Base-by-base conservation (phyloP, 2,113 vertebrate species). In the Gambusia holbrooki region DNA sequence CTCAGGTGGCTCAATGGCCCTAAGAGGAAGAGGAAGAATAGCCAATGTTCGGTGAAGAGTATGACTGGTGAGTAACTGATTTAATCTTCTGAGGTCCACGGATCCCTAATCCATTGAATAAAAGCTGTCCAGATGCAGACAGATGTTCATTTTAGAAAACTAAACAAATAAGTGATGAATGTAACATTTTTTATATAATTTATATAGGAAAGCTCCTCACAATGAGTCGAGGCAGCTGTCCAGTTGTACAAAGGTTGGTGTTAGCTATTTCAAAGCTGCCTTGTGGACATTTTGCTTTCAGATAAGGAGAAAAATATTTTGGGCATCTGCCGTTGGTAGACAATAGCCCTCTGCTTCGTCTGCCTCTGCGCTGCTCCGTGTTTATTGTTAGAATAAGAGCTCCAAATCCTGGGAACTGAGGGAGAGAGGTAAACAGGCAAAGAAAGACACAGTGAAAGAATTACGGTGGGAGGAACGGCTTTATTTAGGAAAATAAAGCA, bases 11-110 rank as follows among this genome's bases (percentile, higher is more conserved):
- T 96, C 96, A 96, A 98, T 99, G 97, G 96, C 93, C 92, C 94
- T 88, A 98, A 98, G 93, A 96, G 97, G 94, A 98, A 98, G 95
- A 97, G 97, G 94, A 98, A 98, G 95, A 98, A 96, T 95, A 98
- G 97, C 95, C 97, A 97, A 96, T 98, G 97, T 97, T 97, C 97
- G 94, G 94, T 98, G 95, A 99, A 98, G 96, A 96, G 96, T 92
- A 97, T 99, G 97, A 98, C 97, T 96, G 97, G 97, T 98, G 95
- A 91, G 91, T 89, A 25, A 22, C 51, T 61, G 62, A 63, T 35
- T 51, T 62, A 40, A 62, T 33, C 45, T 65, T 73, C 58, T n/a
- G 61, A 32, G 33, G 27, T 45, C 12, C 8, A 29, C 28, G 58
- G 13, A 70, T 27, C n/a, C 61, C 19, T 29, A 3, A 66, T 30